Evolutionary conservation across 2,113 vertebrate genomes (phyloP), one percentile per base, ranked within the genome.

Genomic region (Cryptomyrus ogoouensis): DNA sequence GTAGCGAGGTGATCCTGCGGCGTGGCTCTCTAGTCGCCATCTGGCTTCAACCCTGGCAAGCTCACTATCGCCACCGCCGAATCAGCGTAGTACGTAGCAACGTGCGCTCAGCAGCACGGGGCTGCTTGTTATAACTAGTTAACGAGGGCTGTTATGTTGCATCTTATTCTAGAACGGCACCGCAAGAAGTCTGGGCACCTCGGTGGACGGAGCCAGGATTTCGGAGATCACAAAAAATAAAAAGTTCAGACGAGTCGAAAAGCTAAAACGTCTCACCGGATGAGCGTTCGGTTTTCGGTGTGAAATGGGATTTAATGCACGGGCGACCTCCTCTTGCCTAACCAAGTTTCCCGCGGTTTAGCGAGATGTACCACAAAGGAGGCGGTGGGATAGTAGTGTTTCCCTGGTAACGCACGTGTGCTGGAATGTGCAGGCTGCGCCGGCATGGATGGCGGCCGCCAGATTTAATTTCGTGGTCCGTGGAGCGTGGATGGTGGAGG

Each of bases 401-500:
- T 47, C 83, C 83, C 2, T 47, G 83, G 83, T 50, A 50, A 86
- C 83, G 93, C 91, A 90, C 88, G 88, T 91, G 90, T 66, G 17
- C 58, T 90, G 86, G 90, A 92, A 93, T 92, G 91, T 27, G 91
- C 91, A 92, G 91, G 92, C 90, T 90, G 88, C 88, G 89, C 56
- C 56, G 90, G 91, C 93, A 50, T 74, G 62, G 62, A 88, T 80
- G 91, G 94, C 92, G 92, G 94, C 94, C 95, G 95, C 94, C 95
- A 95, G 93, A 95, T 95, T 95, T 95, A 92, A 96, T 96, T 96
- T 96, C 94, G 94, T 92, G 94, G 94, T 95, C 93, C 5, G 91
- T 91, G 93, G 94, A 95, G 92, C 95, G 94, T 93, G 91, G 94
- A 92, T 90, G 94, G 92, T 90, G 93, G 95, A 94, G 91, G 92